phyloP scores from a whole-genome alignment of 2,797 vertebrate genomes.

The Simalia tracyae region DNA sequence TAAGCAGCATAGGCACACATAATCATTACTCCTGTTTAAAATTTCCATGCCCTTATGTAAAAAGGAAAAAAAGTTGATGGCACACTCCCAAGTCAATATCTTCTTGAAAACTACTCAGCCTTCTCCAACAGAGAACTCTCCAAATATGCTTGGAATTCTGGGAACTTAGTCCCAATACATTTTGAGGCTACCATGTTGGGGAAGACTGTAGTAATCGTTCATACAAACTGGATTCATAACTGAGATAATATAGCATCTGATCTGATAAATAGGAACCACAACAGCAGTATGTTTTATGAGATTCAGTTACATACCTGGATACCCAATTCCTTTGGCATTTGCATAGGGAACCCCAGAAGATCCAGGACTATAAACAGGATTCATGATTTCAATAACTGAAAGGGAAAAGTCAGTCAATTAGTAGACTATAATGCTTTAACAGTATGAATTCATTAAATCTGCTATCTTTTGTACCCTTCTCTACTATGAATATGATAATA shows the following conservation, averaged over 20 bases:
- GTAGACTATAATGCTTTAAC: neutral
- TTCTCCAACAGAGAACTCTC: neutral
- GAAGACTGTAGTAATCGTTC: neutral
- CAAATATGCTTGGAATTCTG: neutral
- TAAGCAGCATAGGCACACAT: neutral
- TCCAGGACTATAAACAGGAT: slow-evolving; percentile 96
- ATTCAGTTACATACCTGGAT: slow-evolving; percentile 83
- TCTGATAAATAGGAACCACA: neutral
- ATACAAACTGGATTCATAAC: neutral
- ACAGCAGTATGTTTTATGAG: rapidly evolving
- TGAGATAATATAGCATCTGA: neutral
- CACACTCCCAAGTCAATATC: neutral
- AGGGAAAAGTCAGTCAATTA: neutral
- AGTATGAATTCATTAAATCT: neutral
- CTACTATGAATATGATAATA: neutral
- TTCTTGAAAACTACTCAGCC: neutral
- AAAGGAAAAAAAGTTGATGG: neutral
- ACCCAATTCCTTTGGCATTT: slow-evolving; percentile 95
- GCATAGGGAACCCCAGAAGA: slow-evolving; percentile 96
- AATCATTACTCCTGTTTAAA: neutral
- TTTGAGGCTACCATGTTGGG: neutral
- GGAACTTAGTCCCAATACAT: neutral
- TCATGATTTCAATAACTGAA: slow-evolving; percentile 85
- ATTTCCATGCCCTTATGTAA: neutral
- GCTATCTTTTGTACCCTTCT: neutral